Evolutionary conservation across 2,888 invertebrate species (phyloP), one percentile per base, ranked within the genome.

Genomic region (Scrobipalpa atriplicella): DNA sequence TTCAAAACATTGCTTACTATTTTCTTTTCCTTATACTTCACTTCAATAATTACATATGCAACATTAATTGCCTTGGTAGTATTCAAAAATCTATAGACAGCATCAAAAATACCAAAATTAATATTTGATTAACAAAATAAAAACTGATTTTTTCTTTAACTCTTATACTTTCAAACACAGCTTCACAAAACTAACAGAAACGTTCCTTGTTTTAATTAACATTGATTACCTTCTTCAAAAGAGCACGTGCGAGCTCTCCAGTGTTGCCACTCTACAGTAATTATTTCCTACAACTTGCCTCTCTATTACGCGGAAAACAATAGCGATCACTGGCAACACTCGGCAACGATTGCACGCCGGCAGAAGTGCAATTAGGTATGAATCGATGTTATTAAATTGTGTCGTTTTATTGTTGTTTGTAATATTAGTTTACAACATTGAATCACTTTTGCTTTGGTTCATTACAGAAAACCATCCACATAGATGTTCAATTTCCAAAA

Each of bases 231-330:
- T 66, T 69, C 62, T 66, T 69, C 39, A 66, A 72, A 75, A 78
- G 74, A 78, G 75, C 85, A 84, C 85, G 85, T 85, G 85, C 80
- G 80, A 76, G 78, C 77, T 75, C 82, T 77, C 75, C 79, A 79
- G 89, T 89, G 88, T 89, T 89, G 84, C 90, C 83, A 87, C 85
- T 85, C 82, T 80, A 83, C 83, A 83, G 81, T 90, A 90, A 90
- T 91, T 90, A 90, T 90, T 90, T 90, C 90, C 90, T 90, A 87
- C 87, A 82, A 78, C 82, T 80, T 78, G 78, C 77, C 83, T 81
- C 81, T 77, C 81, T 77, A 76, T 78, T 80, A 74, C 54, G 75
- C 71, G 76, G 68, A 68, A 82, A 81, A 87, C 86, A 88, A 90
- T 75, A 67, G 67, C 77, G 72, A 70, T 70, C 74, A 79, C 76